These are phyloP conservation scores for Pygoscelis adeliae DNA, from an alignment of 2,113 vertebrate species.

Conservation along the genomic window DNA sequence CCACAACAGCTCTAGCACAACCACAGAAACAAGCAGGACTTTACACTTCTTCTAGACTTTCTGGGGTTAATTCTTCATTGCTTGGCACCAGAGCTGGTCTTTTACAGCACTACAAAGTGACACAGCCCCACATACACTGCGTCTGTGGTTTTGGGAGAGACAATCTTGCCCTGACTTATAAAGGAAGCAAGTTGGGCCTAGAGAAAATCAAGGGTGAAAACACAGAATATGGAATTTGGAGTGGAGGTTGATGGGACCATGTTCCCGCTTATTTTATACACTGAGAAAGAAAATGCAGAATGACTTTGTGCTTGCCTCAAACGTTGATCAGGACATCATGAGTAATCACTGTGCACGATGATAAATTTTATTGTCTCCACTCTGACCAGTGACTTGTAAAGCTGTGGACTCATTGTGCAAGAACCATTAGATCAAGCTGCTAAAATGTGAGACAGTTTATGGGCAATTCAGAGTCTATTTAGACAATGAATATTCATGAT, in stretches of 20 bases:
- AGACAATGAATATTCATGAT: conserved; percentile 53
- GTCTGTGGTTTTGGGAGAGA: not conserved
- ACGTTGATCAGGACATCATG: not conserved
- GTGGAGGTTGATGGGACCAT: not conserved
- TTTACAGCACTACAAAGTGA: not conserved
- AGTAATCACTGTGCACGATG: not conserved
- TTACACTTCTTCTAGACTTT: not conserved
- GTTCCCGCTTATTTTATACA: not conserved
- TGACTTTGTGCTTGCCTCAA: not conserved
- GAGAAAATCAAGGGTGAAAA: not conserved
- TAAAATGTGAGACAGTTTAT: conserved; percentile 18
- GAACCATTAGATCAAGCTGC: not conserved
- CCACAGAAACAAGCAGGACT: not conserved
- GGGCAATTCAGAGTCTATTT: conserved; percentile 32
- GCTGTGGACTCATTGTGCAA: not conserved
- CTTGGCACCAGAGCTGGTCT: not conserved
- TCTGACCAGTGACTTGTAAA: not conserved
- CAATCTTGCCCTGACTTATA: not conserved
- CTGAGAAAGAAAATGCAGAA: not conserved
- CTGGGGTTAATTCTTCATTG: not conserved
- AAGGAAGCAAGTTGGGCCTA: not conserved
- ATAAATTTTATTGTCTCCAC: not conserved
- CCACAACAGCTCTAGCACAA: not conserved
- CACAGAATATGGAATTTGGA: not conserved
- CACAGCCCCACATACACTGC: not conserved